phyloP scores from a whole-genome alignment of 2,888 invertebrate genomes.

The Crioceris asparagi region DNA sequence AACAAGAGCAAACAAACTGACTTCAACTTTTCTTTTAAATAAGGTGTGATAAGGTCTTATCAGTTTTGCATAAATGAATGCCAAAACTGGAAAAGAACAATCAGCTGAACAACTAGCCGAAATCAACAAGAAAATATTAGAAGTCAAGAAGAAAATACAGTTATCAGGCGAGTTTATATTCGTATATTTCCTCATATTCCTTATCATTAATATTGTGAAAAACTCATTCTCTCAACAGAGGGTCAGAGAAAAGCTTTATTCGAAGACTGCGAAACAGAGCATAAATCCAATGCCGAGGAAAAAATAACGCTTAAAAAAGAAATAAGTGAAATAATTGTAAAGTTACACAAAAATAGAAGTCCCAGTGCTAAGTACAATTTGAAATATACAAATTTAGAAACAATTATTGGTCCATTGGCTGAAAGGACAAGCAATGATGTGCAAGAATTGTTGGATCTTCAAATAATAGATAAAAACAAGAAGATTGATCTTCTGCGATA shows the following conservation, averaged over 20 bases:
- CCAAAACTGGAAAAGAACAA: slow-evolving; percentile 43
- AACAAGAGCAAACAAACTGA: too few species aligned
- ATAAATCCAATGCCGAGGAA: slow-evolving; percentile 58
- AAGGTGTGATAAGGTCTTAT: too few species aligned
- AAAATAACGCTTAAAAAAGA: slow-evolving; percentile 64
- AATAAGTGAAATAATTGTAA: slow-evolving; percentile 51
- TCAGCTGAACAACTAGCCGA: slow-evolving; percentile 43
- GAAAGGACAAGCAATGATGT: slow-evolving; percentile 43
- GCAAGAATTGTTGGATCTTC: slow-evolving; percentile 50
- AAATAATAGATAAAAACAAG: slow-evolving; percentile 61
- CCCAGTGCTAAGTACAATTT: slow-evolving; percentile 34
- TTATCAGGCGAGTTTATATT: slow-evolving; percentile 52
- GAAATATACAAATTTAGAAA: slow-evolving; percentile 26
- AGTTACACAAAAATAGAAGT: slow-evolving; percentile 48
- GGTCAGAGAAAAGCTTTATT: slow-evolving; percentile 75
- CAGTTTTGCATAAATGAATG: slow-evolving; percentile 23
- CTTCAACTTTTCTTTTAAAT: too few species aligned
- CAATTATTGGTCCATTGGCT: slow-evolving; percentile 37
- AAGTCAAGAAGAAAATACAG: slow-evolving; percentile 78
- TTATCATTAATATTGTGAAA: not conserved
- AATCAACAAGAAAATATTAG: slow-evolving; percentile 67
- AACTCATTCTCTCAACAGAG: slow-evolving; percentile 38
- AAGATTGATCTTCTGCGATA: slow-evolving; percentile 63
- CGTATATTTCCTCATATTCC: not conserved
- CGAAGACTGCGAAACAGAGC: slow-evolving; percentile 69